Evolutionary conservation across 2,888 invertebrate genomes (phyloP).

Genomic region (Agrochola circellaris): DNA sequence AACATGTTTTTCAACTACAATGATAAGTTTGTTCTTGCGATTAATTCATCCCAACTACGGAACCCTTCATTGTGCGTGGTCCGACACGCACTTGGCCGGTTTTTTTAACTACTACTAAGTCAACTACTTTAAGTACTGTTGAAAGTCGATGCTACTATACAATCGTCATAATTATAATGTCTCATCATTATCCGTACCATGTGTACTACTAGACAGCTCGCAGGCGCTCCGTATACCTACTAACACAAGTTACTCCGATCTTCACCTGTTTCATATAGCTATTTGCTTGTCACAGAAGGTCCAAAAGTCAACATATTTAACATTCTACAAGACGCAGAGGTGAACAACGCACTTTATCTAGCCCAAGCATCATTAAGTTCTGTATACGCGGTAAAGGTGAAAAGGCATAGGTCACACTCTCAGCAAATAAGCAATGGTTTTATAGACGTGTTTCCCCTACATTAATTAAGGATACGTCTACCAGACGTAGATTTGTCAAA

Average conservation of each 20-base stretch:
- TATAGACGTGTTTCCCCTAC: slow-evolving; percentile 5
- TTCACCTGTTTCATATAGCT: neutral
- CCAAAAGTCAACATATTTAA: neutral
- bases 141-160: neutral
- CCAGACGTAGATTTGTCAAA: slow-evolving; percentile 32
- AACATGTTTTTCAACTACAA: too few relatives aligned
- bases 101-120: too few relatives aligned
- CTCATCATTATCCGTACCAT: neutral
- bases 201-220: neutral
- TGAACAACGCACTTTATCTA: slow-evolving; percentile 22
- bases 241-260: neutral
- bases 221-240: slow-evolving; percentile 1
- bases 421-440: slow-evolving; percentile 19
- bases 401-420: slow-evolving; percentile 19
- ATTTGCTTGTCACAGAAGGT: neutral
- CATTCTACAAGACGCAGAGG: neutral
- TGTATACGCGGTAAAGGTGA: slow-evolving; percentile 13
- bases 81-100: too few relatives aligned
- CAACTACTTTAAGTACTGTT: neutral
- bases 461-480: slow-evolving; percentile 34
- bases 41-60: too few relatives aligned
- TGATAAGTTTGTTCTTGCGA: too few relatives aligned
- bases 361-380: slow-evolving; percentile 4
- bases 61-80: too few relatives aligned
- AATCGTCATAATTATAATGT: neutral